These are phyloP conservation scores for Coturnix japonica DNA, from an alignment of 2,113 vertebrate species.

Conservation along the genomic window DNA sequence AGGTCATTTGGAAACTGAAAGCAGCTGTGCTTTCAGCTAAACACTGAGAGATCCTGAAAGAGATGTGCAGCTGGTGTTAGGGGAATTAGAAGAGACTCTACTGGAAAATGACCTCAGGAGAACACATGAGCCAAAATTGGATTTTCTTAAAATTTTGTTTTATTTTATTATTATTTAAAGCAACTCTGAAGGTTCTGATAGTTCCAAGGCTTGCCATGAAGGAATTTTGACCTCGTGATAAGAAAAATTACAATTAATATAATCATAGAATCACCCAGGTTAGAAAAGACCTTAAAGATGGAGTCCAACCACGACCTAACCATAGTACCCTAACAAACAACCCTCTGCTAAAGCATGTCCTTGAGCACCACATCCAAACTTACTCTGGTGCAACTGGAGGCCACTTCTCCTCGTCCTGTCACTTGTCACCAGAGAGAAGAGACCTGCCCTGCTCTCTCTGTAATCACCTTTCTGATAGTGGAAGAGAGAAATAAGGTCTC, in stretches of 20 bases:
- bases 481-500: too few species aligned
- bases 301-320: too few species aligned
- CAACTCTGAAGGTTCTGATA: not conserved
- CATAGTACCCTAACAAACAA: too few species aligned
- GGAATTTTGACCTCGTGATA: not conserved
- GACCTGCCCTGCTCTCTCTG: too few species aligned
- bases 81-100: not conserved
- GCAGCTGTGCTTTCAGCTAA: constrained; percentile 11
- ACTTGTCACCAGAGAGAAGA: too few species aligned
- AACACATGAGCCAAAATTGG: not conserved
- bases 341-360: too few species aligned
- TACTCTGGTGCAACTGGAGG: too few species aligned
- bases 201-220: not conserved
- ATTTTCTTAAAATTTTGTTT: not conserved
- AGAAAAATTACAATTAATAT: not conserved
- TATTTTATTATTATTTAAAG: not conserved
- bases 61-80: not conserved
- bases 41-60: not conserved
- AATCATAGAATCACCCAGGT: too few species aligned
- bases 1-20: constrained; percentile 1
- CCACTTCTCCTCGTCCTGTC: too few species aligned
- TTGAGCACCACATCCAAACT: too few species aligned
- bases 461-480: too few species aligned
- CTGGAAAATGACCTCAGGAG: not conserved
- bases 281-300: too few species aligned